Percentiles rank a stretch among this genome's conserved stretches.
Evolutionary conservation across 2,888 invertebrate species (phyloP).

Genomic region (Tetheella fluctuosa): DNA sequence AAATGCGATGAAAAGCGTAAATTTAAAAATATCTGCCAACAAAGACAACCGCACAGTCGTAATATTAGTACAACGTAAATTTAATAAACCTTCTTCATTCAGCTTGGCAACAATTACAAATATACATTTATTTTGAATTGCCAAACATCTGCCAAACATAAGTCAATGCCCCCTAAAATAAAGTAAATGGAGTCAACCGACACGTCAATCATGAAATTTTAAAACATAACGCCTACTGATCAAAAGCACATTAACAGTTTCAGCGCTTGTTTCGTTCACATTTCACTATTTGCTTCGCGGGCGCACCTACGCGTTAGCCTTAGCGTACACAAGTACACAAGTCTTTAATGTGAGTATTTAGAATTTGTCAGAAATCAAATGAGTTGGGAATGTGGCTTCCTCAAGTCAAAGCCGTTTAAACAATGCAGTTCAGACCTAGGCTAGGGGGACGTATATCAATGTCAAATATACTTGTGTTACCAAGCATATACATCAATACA

Average conservation of each 20-base stretch:
- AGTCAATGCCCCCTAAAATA: conserved; percentile 39
- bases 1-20: neutral
- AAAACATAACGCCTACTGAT: conserved; percentile 47
- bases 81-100: neutral
- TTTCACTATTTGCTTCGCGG: conserved; percentile 43
- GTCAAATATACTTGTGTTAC: too few species aligned
- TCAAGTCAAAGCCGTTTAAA: too few species aligned
- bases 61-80: neutral
- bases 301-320: conserved; percentile 50
- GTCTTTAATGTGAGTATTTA: conserved; percentile 5
- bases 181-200: conserved; percentile 36
- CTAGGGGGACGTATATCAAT: too few species aligned
- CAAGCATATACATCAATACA: too few species aligned
- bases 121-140: conserved; percentile 15
- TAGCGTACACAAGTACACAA: conserved; percentile 28
- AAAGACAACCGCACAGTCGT: neutral
- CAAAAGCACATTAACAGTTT: conserved; percentile 46
- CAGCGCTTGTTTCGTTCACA: conserved; percentile 37
- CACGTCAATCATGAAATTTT: conserved; percentile 43
- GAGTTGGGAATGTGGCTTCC: too few species aligned
- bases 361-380: too few species aligned
- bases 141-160: conserved; percentile 34
- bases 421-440: too few species aligned
- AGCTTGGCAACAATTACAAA: conserved; percentile 5
- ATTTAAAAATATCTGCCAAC: neutral